These are phyloP conservation scores for Furcula furcula DNA, from an alignment of 2,888 invertebrate species.

Conservation along the genomic window DNA sequence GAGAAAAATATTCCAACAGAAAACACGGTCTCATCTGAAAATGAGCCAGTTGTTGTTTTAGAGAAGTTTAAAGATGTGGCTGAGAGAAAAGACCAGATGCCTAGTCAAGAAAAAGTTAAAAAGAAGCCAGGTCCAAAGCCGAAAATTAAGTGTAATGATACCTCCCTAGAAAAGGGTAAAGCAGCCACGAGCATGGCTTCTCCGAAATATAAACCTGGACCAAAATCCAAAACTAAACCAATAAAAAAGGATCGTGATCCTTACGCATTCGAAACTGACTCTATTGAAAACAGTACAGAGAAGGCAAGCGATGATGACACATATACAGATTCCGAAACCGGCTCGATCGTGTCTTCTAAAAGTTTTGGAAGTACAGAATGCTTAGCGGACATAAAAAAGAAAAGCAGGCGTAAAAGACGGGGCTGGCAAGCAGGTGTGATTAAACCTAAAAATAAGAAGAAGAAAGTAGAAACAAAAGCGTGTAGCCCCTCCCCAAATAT, in stretches of 20 bases:
- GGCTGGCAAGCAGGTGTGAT: constrained; percentile 65
- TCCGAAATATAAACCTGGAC: constrained; percentile 48
- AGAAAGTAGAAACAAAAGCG: constrained; percentile 38
- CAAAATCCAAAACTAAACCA: constrained; percentile 58
- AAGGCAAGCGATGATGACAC: constrained; percentile 41
- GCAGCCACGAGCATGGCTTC: constrained; percentile 9
- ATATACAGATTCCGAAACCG: constrained; percentile 54
- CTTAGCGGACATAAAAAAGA: constrained; percentile 52
- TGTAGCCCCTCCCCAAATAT: not conserved
- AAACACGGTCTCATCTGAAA: constrained; percentile 22
- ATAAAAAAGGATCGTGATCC: constrained; percentile 49
- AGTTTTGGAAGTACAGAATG: constrained; percentile 55
- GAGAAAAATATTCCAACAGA: constrained; percentile 48
- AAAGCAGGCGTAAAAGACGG: constrained; percentile 53
- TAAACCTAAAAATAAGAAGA: constrained; percentile 58
- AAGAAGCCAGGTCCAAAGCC: constrained; percentile 47
- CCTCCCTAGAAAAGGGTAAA: constrained; percentile 1
- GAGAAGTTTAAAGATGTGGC: constrained; percentile 46
- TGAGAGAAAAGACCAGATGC: constrained; percentile 21
- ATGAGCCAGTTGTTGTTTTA: constrained; percentile 47
- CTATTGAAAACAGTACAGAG: constrained; percentile 41
- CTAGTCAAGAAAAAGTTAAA: constrained; percentile 26
- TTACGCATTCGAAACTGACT: constrained; percentile 63
- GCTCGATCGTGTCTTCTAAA: constrained; percentile 52
- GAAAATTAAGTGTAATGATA: constrained; percentile 32